phyloP scores from a whole-genome alignment of 2,797 vertebrate species.

The Acrocephalus scirpaceus region DNA sequence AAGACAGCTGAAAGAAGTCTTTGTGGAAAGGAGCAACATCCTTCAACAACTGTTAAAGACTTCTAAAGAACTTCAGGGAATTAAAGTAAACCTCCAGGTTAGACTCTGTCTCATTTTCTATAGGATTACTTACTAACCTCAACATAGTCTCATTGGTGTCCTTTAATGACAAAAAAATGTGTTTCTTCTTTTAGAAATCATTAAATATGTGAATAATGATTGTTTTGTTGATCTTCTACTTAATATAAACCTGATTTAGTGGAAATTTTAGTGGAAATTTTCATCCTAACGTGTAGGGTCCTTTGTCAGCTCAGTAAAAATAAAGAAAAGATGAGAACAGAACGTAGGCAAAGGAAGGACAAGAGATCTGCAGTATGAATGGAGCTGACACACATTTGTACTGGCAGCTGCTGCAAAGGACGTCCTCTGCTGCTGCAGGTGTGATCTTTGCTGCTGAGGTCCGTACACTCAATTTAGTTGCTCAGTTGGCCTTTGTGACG shows the following conservation, averaged over 20 bases:
- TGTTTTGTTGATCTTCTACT: not conserved
- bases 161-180: not conserved
- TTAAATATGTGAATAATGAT: not conserved
- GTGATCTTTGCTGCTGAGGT: not conserved
- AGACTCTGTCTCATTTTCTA: conserved; percentile 1
- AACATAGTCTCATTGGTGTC: not conserved
- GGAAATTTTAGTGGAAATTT: not conserved
- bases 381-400: not conserved
- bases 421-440: not conserved
- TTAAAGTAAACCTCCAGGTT: conserved; percentile 96
- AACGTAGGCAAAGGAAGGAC: not conserved
- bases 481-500: not conserved
- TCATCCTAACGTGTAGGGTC: not conserved
- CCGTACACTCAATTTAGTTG: not conserved
- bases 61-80: conserved; percentile 92
- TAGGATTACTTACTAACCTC: not conserved
- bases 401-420: not conserved
- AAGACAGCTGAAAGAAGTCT: conserved; percentile 93
- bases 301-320: not conserved
- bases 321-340: not conserved
- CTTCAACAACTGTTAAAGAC: conserved; percentile 94
- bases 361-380: not conserved
- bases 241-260: not conserved
- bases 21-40: conserved; percentile 91
- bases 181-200: fast-evolving